Evolutionary conservation across 2,888 invertebrate species (phyloP).

Genomic region (Tineola bisselliella): DNA sequence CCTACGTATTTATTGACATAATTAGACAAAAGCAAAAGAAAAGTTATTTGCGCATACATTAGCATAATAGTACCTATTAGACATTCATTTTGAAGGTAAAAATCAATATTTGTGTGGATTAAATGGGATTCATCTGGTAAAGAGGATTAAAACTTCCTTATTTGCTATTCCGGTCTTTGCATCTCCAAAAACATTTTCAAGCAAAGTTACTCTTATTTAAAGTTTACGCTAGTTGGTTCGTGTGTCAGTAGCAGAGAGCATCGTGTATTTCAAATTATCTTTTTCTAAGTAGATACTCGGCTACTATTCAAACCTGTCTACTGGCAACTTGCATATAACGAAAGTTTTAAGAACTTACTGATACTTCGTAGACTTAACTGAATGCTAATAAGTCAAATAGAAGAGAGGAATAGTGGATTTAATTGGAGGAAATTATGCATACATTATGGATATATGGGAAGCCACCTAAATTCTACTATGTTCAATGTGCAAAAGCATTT

Average conservation of each 20-base stretch:
- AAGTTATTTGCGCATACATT: no score
- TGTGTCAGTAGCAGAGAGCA: constrained; percentile 34
- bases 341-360: neutral
- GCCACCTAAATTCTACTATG: no score
- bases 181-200: constrained; percentile 41
- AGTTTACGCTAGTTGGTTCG: constrained; percentile 49
- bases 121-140: neutral
- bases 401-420: no score
- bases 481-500: no score
- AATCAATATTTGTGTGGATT: neutral
- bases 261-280: constrained; percentile 16
- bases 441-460: no score
- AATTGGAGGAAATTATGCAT: no score
- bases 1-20: no score
- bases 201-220: constrained; percentile 43
- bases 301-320: neutral
- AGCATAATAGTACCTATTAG: no score
- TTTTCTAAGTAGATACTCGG: constrained; percentile 2
- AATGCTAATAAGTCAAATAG: no score
- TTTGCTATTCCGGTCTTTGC: constrained; percentile 40
- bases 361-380: no score
- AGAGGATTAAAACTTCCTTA: constrained; percentile 27
- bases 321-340: neutral
- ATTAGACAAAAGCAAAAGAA: no score
- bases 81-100: neutral